Base-by-base conservation (phyloP, 2,113 vertebrate species). In the Oryzias curvinotus region DNA sequence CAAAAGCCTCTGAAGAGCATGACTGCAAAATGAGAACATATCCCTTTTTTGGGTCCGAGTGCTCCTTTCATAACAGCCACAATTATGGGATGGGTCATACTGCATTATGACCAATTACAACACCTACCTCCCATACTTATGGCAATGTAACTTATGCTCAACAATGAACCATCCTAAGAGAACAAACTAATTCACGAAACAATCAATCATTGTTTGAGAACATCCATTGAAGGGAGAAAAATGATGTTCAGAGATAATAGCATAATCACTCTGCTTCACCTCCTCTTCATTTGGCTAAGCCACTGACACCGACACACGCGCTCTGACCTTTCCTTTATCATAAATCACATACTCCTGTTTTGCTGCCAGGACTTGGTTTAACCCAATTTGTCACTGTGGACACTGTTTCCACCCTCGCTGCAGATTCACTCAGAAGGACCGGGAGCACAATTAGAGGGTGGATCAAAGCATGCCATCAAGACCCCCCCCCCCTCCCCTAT, bases 341-440 rank as follows among this genome's bases (percentile, higher is more conserved):
- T 91, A 89, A 90, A 91, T 92, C 90, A 91, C 72, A 48, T 17
- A 64, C 62, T 70, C 61, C 87, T 80, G 78, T 86, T 90, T 78
- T 71, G 77, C 80, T 89, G 90, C 86, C 88, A 91, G 79, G 61
- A 75, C 79, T 83, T 82, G 78, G 84, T 87, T 91, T 87, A 85
- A 87, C 83, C 79, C 88, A 88, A 91, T 91, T 91, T 85, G 87
- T 90, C 89, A 89, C 78, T 25, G 68, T 67, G 73, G 82, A 73
- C 73, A 69, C 61, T 77, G 62, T 66, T 52, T 75, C 64, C 67
- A 68, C 65, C 62, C 81, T 79, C 41, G 0, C 64, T 65, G 72
- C 78, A 70, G 60, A 76, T 74, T 65, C 56, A 55, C 68, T 71
- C 51, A 56, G 62, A 64, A 54, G 65, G 46, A 80, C 70, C 26